Base-by-base conservation (phyloP, 1,140 invertebrate species). In the Listronotus bonariensis region DNA sequence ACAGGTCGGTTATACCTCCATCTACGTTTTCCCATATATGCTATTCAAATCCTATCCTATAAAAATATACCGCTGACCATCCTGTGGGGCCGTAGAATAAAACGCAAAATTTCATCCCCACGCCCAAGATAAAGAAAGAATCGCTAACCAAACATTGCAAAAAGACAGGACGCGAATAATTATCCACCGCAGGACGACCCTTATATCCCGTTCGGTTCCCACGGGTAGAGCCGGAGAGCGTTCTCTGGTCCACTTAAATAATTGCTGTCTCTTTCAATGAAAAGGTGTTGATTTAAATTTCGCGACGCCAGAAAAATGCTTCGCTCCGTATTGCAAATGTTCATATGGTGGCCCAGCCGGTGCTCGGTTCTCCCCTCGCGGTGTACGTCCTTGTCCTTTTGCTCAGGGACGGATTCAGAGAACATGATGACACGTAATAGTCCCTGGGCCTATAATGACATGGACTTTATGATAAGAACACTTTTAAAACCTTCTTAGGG, bases 261-360 rank as follows among this genome's bases (percentile, higher is more conserved):
- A 57, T 57, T 57, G 62, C 53, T 65, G 62, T 65, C 62, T 65
- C 40, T 63, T 53, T 53, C 43, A 43, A 65, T 55, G 61, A 69
- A 69, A 69, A 69, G 70, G 65, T 70, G 68, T 70, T 70, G 68
- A 70, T 70, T 70, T 68, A 70, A 71, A 70, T 68, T 72, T 72
- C 70, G 70, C 70, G 67, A 72, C 59, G 61, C 59, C 59, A 61
- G 48, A 61, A 67, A 67, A 69, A 68, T 58, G 58, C 54, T 69
- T 43, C 46, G 32, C 43, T 51, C 55, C 68, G 52, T 51, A 62
- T 72, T 72, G 70, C 70, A 65, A 72, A 72, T 68, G 65, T 62
- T 58, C 67, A 57, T 65, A 62, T 68, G 62, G 61, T 38, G 41
- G 46, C 41, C 49, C 58, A 40, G 66, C 43, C 36, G 63, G 63